Evolutionary conservation across 2,797 vertebrate genomes (phyloP), one percentile per base, ranked within the genome.

Genomic region (Amniataba percoides): DNA sequence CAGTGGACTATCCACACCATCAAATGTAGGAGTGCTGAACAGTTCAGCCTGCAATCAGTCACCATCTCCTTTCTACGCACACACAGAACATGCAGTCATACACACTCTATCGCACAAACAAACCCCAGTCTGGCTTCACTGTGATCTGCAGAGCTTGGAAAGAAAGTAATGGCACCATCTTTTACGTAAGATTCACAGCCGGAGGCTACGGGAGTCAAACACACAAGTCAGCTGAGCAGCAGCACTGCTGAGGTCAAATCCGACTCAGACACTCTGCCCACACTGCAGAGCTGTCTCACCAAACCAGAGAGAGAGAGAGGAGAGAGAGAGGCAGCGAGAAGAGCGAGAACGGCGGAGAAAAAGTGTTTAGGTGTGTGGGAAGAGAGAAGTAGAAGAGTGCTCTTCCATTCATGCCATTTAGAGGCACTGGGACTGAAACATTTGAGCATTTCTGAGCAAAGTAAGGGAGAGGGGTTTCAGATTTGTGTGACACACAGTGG

Each of bases 261-360:
- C 72, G 18, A 88, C 88, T 86, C 88, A 92, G 90, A 93, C 88
- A 40, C 76, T 87, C 89, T 83, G 89, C 89, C 90, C 87, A 93
- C 88, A 87, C 89, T 87, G 87, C 86, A 90, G 80, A 90, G 82
- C 82, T 67, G 84, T 89, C 88, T 90, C 87, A 84, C 70, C 78
- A 48, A 74, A 89, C 81, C 74, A 80, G 67, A 64, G 34, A 71
- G 71, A 52, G 75, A 62, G 31, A 18, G 40, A 55, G 52, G 19
- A 68, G 10, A 36, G 31, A 55, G 71, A 64, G 43, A 78, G 75
- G 23, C 36, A 48, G 70, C 43, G 58, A 23, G 71, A 65, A 36
- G 34, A 36, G 34, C 6, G 34, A 36, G 34, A 31, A 31, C 3
- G 27, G 27, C 27, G 5, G 27, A 48, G 16, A 57, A 59, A 62